Percentiles rank a stretch among this genome's conserved stretches.
Conservation (phyloP, 2,113 vertebrate genomes). For the Copsychus sechellarum region DNA sequence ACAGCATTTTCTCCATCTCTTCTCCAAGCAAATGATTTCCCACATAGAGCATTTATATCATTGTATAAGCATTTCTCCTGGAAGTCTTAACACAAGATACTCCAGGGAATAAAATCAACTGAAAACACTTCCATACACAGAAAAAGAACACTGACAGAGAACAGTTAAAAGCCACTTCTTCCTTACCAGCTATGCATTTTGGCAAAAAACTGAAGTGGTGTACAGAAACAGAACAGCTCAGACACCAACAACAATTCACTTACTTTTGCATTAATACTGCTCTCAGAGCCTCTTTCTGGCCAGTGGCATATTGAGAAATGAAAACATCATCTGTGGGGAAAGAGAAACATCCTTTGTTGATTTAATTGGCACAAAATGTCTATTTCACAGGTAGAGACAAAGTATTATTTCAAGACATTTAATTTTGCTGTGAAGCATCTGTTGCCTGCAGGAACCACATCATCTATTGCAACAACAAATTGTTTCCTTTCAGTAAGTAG, state of each 20-base stretch:
- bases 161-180: background rate
- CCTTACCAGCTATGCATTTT: background rate
- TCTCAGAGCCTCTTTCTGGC: conserved; percentile 80
- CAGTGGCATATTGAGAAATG: conserved; percentile 81
- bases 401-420: background rate
- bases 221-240: background rate
- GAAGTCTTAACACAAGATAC: background rate
- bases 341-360: background rate
- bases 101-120: background rate
- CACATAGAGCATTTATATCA: background rate
- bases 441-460: background rate
- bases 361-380: background rate
- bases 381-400: background rate
- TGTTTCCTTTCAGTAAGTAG: background rate
- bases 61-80: background rate
- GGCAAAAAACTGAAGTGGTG: background rate
- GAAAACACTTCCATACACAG: background rate
- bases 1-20: background rate
- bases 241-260: conserved; percentile 2
- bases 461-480: background rate
- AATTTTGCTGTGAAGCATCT: background rate
- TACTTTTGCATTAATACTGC: conserved; percentile 86
- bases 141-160: background rate
- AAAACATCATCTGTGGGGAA: conserved; percentile 76
- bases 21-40: background rate